Conservation (phyloP, 2,797 vertebrate species). For the Microhierax caerulescens region DNA sequence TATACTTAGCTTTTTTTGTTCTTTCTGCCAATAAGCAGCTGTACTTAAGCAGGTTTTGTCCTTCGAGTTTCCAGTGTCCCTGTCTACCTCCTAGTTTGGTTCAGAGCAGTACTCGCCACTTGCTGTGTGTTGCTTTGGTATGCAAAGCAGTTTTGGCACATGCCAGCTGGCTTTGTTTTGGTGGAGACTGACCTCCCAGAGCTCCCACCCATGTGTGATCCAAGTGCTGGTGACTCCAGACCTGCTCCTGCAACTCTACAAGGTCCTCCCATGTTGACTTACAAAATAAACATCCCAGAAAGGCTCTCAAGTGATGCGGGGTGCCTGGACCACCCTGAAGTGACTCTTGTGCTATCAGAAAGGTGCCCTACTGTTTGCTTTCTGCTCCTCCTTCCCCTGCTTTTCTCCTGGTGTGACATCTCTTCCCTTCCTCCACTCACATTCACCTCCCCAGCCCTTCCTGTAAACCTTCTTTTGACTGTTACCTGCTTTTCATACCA, state of each 20-base stretch:
- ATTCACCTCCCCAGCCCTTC: neutral
- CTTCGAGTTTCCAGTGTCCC: neutral
- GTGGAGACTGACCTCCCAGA: neutral
- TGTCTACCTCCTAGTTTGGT: neutral
- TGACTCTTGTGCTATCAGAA: neutral
- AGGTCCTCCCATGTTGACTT: accelerated
- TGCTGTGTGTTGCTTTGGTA: accelerated
- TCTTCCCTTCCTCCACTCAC: neutral
- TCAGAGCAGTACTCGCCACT: neutral
- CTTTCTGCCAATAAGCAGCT: neutral
- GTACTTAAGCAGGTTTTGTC: neutral
- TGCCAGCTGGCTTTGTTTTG: neutral
- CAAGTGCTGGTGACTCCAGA: neutral
- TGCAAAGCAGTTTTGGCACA: accelerated
- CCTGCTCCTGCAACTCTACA: neutral
- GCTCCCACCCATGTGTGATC: accelerated
- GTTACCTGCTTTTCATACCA: neutral
- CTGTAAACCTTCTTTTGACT: neutral
- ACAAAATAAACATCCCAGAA: neutral
- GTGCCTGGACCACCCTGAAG: no score
- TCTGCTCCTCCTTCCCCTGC: neutral
- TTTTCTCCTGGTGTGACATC: neutral
- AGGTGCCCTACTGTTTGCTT: neutral
- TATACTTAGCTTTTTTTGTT: neutral
- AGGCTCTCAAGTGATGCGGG: neutral